Evolutionary conservation across 2,888 invertebrate species (phyloP).

Genomic region (Nebria salina): DNA sequence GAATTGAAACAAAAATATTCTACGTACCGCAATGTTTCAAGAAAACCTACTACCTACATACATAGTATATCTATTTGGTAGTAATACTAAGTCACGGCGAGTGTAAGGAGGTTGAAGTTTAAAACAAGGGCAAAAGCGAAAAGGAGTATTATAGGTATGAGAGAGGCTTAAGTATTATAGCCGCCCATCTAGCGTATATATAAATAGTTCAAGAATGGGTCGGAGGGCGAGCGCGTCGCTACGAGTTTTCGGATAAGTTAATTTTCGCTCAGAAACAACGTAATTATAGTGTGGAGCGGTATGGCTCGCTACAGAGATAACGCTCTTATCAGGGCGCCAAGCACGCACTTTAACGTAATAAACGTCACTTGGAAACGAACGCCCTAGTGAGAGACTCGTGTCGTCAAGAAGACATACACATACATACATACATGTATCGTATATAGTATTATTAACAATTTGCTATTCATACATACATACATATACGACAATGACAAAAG

Average conservation of each 20-base stretch:
- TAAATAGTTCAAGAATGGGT: constrained; percentile 38
- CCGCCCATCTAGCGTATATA: constrained; percentile 16
- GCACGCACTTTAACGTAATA: constrained; percentile 59
- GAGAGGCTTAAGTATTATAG: not conserved
- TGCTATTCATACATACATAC: constrained; percentile 50
- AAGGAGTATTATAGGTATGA: not conserved
- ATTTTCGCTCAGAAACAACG: constrained; percentile 59
- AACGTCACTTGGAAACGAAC: constrained; percentile 59
- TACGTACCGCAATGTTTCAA: too few relatives aligned
- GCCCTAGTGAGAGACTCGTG: constrained; percentile 27
- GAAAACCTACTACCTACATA: not conserved
- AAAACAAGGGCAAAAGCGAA: not conserved
- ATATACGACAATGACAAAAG: not conserved
- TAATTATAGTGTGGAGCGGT: constrained; percentile 55
- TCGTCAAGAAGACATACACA: constrained; percentile 50
- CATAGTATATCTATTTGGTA: not conserved
- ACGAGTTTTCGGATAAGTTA: constrained; percentile 56
- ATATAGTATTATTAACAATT: too few relatives aligned
- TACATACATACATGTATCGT: constrained; percentile 33
- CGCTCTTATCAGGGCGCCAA: constrained; percentile 57
- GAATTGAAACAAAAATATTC: too few relatives aligned
- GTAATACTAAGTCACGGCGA: not conserved
- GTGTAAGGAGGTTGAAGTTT: not conserved
- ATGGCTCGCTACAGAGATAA: constrained; percentile 56
- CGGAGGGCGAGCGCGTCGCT: not conserved